phyloP scores from a whole-genome alignment of 2,888 invertebrate species.

The Phasia obesa region DNA sequence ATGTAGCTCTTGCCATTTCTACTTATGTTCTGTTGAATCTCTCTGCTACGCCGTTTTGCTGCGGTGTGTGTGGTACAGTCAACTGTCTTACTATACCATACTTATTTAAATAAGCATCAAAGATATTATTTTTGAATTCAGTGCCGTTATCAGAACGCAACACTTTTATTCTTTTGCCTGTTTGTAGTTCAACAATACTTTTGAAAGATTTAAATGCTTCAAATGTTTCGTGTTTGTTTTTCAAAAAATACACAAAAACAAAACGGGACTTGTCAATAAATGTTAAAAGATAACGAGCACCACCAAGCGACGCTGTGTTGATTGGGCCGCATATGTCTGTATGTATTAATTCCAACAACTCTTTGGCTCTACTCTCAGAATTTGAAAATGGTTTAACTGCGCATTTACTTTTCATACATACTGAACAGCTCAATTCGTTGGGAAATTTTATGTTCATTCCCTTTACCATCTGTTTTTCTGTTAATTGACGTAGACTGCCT shows the following conservation, averaged over 20 bases:
- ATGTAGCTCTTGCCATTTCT: conserved; percentile 74
- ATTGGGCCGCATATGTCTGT: conserved; percentile 62
- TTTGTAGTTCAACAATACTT: conserved; percentile 60
- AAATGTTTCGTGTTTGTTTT: conserved; percentile 45
- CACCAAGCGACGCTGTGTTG: conserved; percentile 60
- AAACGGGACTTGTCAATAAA: conserved; percentile 67
- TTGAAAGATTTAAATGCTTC: conserved; percentile 59
- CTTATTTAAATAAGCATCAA: conserved; percentile 51
- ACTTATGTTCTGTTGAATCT: conserved; percentile 52
- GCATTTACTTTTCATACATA: conserved; percentile 54
- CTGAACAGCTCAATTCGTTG: conserved; percentile 33
- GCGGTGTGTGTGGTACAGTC: conserved; percentile 63
- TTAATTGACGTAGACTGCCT: conserved; percentile 32
- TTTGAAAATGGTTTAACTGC: conserved; percentile 38
- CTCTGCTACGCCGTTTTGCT: conserved; percentile 71
- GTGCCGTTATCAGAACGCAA: conserved; percentile 66
- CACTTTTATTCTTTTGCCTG: conserved; percentile 63
- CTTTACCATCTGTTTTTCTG: conserved; percentile 26
- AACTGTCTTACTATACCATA: conserved; percentile 57
- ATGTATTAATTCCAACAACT: conserved; percentile 53
- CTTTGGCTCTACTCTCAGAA: conserved; percentile 44
- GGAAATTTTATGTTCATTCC: conserved; percentile 48
- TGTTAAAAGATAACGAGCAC: conserved; percentile 64
- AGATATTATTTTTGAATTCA: conserved; percentile 61
- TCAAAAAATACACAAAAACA: conserved; percentile 68